phyloP scores from a whole-genome alignment of 2,888 invertebrate genomes.

The Laothoe populi region DNA sequence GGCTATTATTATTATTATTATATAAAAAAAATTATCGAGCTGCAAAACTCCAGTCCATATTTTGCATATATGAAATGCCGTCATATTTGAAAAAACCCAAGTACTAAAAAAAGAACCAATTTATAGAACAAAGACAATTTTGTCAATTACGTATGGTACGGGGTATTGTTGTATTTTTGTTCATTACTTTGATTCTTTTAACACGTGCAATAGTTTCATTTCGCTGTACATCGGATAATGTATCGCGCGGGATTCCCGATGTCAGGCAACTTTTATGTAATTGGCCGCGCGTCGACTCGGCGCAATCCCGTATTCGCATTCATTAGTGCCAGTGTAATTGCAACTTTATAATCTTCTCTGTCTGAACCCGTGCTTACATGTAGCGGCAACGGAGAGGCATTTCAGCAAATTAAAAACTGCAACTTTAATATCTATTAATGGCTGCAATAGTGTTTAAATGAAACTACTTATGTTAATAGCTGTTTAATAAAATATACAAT shows the following conservation, averaged over 20 bases:
- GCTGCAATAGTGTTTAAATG: conserved; percentile 34
- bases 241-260: conserved; percentile 59
- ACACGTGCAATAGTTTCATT: conserved; percentile 20
- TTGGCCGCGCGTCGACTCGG: conserved; percentile 50
- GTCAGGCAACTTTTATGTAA: conserved; percentile 66
- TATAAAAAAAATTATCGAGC: too few relatives aligned
- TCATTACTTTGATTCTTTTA: conserved; percentile 8
- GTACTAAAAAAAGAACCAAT: too few relatives aligned
- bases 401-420: conserved; percentile 23
- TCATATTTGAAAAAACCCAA: too few relatives aligned
- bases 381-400: conserved; percentile 21
- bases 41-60: too few relatives aligned
- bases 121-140: neutral
- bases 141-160: neutral
- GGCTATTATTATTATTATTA: too few relatives aligned
- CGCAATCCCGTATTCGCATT: conserved; percentile 63
- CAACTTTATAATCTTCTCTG: conserved; percentile 64
- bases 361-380: conserved; percentile 34
- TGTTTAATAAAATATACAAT: too few relatives aligned
- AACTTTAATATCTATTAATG: conserved; percentile 25
- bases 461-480: neutral
- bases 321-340: conserved; percentile 62
- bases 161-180: neutral
- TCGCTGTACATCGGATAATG: conserved; percentile 39
- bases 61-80: too few relatives aligned